Percentiles rank a stretch among this genome's conserved stretches.
Evolutionary conservation across 2,888 invertebrate genomes (phyloP).

Genomic region (Pyrrhia umbra): DNA sequence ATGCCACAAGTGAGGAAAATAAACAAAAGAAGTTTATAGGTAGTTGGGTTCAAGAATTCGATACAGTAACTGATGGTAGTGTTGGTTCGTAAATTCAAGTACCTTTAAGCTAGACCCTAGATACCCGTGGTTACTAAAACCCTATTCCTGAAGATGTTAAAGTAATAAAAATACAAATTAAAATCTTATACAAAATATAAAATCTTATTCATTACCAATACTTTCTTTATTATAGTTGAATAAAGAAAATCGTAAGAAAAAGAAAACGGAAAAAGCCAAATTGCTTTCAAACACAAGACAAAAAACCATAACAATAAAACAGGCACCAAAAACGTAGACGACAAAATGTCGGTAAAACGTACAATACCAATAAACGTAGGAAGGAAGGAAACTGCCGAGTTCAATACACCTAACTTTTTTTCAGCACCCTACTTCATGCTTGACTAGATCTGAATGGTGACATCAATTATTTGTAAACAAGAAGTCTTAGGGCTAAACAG

Average conservation of each 20-base stretch:
- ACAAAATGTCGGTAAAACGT: slow-evolving; percentile 6
- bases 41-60: too few species aligned
- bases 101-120: too few species aligned
- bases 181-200: too few species aligned
- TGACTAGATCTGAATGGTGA: slow-evolving; percentile 14
- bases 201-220: background rate
- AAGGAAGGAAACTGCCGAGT: slow-evolving; percentile 51
- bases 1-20: too few species aligned
- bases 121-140: too few species aligned
- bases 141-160: too few species aligned
- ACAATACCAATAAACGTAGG: slow-evolving; percentile 21
- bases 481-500: slow-evolving; percentile 7
- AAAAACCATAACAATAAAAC: slow-evolving; percentile 12
- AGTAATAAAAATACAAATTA: too few species aligned
- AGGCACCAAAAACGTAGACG: background rate
- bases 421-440: slow-evolving; percentile 33
- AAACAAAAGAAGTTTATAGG: too few species aligned
- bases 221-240: background rate
- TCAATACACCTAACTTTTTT: slow-evolving; percentile 44
- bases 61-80: too few species aligned
- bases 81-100: too few species aligned
- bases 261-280: background rate
- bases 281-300: background rate
- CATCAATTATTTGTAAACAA: slow-evolving; percentile 22
- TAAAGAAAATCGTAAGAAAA: background rate